phyloP scores from a whole-genome alignment of 1,140 invertebrate species.

The Achatina immaculata region DNA sequence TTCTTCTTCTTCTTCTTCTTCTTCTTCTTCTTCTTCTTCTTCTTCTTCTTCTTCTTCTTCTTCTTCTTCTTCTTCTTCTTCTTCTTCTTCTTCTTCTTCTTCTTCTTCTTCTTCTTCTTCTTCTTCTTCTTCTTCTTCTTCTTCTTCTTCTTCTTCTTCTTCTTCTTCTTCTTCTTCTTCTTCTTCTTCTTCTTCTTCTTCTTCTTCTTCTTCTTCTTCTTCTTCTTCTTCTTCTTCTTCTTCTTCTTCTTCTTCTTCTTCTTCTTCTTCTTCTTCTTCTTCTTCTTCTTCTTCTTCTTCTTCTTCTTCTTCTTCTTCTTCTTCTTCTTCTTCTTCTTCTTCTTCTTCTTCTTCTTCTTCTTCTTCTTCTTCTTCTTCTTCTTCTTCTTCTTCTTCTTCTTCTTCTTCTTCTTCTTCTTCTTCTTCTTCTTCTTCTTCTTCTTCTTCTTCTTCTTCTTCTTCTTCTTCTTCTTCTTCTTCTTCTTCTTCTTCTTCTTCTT shows the following conservation, averaged over 20 bases:
- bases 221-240: not conserved
- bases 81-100: not conserved
- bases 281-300: not conserved
- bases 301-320: not conserved
- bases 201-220: not conserved
- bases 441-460: not conserved
- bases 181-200: constrained; percentile 2
- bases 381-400: constrained; percentile 4
- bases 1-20: constrained; percentile 87
- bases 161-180: not conserved
- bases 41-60: constrained; percentile 63
- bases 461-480: not conserved
- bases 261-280: constrained; percentile 2
- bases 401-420: constrained; percentile 10
- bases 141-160: constrained; percentile 7
- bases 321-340: constrained; percentile 3
- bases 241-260: constrained; percentile 5
- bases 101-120: not conserved
- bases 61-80: not conserved
- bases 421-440: not conserved
- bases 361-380: constrained; percentile 5
- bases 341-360: constrained; percentile 10
- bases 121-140: constrained; percentile 7
- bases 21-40: constrained; percentile 73
- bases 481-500: not conserved